Evolutionary conservation across 2,113 vertebrate species (phyloP), one percentile per base, ranked within the genome.

Genomic region (Aspidoscelis tigris): DNA sequence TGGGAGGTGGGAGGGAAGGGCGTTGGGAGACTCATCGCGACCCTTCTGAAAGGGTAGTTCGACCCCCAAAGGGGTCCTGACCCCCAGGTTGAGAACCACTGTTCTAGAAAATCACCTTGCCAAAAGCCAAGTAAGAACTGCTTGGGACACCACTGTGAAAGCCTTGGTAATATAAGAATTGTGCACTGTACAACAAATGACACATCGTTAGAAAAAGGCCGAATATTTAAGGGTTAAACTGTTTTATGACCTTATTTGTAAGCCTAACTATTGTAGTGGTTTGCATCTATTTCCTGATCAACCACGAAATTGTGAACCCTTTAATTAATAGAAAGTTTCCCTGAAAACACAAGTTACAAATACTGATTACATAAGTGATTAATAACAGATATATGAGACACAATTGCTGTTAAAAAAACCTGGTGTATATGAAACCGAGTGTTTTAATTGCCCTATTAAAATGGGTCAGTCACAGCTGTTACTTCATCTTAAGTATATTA

Each of bases 401-500:
- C 44, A 64, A 82, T 43, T 73, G 61, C 41, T 44, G 16, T 73
- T 82, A 33, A 47, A 58, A 61, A 14, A 43, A 24, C 22, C 18
- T 71, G 69, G 43, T 39, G 73, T 26, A 21, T 24, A 26, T 50
- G 9, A 72, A 21, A 8, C 11, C 7, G 5, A 66, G 22, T 53
- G 26, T 75, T 83, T 76, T 21, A 22, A 21, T 43, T 79, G 26
- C 44, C 24, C 16, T 20, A 68, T 20, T 5, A 61, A 61, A 61
- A 61, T 16, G 14, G 58, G 58, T 18, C 58, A 7, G 10, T 66
- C 74, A 41, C 8, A 7, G 20, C 8, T 73, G 22, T 73, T 83
- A 79, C 58, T 47, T 21, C 47, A 81, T 86, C 50, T 20, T 70
- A 84, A 89, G n/a, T 39, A 86, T 11, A 78, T 68, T 47, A 84